phyloP scores from a whole-genome alignment of 1,140 invertebrate species.

The Adelges cooleyi region DNA sequence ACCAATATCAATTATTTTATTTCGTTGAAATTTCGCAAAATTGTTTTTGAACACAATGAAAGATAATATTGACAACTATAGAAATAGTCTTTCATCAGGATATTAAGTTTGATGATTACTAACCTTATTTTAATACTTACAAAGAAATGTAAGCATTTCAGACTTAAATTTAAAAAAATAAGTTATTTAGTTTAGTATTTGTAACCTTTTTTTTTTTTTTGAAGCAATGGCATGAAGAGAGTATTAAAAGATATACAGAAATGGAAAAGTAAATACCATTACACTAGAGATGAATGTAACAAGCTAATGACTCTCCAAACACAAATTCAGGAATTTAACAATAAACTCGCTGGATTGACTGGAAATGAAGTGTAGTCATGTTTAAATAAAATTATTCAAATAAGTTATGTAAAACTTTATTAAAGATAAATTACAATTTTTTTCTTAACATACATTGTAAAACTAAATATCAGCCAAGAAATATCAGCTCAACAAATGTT shows the following conservation, averaged over 20 bases:
- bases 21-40: too few species aligned
- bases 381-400: too few species aligned
- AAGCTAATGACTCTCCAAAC: neutral
- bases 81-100: neutral
- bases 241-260: neutral
- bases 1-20: too few species aligned
- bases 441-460: too few species aligned
- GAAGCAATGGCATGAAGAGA: neutral
- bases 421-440: too few species aligned
- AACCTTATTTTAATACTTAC: neutral
- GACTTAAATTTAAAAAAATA: too few species aligned
- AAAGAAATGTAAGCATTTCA: neutral
- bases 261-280: slow-evolving; percentile 20
- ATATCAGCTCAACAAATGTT: too few species aligned
- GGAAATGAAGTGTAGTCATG: too few species aligned
- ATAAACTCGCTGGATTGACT: neutral
- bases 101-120: neutral
- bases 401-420: too few species aligned
- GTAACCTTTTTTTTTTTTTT: neutral
- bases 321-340: neutral
- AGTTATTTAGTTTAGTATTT: neutral
- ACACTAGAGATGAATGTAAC: neutral
- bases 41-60: too few species aligned
- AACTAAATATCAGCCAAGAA: too few species aligned
- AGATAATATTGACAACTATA: neutral